Evolutionary conservation across 2,797 vertebrate species (phyloP).

Genomic region (Sebastes diploproa): DNA sequence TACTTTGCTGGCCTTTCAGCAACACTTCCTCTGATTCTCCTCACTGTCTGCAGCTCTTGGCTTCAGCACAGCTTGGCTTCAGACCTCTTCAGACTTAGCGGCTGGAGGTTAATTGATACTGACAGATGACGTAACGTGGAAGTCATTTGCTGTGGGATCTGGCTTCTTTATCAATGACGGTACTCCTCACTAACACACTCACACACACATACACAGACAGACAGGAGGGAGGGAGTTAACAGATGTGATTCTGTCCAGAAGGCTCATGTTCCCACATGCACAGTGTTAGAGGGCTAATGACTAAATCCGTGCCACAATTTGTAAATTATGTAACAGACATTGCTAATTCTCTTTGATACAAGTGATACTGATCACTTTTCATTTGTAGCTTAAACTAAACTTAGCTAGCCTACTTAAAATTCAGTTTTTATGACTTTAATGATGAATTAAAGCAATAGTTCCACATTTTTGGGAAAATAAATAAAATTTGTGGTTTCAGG

Average conservation of each 20-base stretch:
- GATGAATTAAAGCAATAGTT: not conserved
- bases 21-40: constrained; percentile 27
- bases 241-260: constrained; percentile 49
- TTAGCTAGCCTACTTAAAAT: not conserved
- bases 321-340: not conserved
- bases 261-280: constrained; percentile 15
- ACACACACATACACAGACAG: not conserved
- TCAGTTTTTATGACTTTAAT: not conserved
- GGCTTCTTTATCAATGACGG: constrained; percentile 67
- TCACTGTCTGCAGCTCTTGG: constrained; percentile 32
- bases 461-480: not conserved
- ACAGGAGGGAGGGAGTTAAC: constrained; percentile 14
- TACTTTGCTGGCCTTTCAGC: constrained; percentile 1
- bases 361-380: not conserved
- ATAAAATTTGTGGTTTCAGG: not conserved
- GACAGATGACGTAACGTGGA: constrained; percentile 63
- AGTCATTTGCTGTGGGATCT: constrained; percentile 48
- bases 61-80: constrained; percentile 21
- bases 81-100: constrained; percentile 26
- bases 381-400: not conserved
- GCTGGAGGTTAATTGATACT: constrained; percentile 50
- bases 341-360: not conserved
- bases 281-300: not conserved
- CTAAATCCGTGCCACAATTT: not conserved
- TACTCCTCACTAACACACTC: constrained; percentile 5